Conservation (phyloP, 2,797 vertebrate species). For the Myotis myotis region DNA sequence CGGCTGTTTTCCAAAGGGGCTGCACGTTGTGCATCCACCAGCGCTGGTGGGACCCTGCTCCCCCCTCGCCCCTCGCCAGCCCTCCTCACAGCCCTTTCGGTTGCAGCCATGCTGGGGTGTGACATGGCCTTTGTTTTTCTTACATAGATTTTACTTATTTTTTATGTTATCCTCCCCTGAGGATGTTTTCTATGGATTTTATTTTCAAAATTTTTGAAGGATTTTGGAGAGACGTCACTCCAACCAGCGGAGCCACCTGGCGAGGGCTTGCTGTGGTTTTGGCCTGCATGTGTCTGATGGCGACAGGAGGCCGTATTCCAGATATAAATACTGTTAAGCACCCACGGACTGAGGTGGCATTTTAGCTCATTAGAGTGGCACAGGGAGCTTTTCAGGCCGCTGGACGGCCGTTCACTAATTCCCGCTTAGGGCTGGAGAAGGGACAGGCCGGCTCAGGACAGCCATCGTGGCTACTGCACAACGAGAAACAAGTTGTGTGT, state of each 20-base stretch:
- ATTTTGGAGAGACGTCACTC: neutral
- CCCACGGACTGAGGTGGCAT: fast-evolving
- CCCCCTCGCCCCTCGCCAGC: neutral
- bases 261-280: neutral
- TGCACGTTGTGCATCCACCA: fast-evolving
- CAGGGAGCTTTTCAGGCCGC: neutral
- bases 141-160: neutral
- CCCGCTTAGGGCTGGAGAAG: neutral
- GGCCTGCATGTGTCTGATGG: neutral
- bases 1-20: neutral
- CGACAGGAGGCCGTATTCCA: too few species aligned
- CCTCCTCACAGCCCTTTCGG: neutral
- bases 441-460: neutral
- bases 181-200: neutral
- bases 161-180: neutral
- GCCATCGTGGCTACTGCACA: neutral
- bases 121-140: neutral
- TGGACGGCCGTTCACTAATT: neutral
- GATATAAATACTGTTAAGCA: neutral
- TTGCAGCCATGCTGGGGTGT: neutral
- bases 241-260: neutral
- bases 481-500: neutral
- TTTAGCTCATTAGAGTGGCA: neutral
- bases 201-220: neutral
- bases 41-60: neutral